Conservation (phyloP, 1,140 invertebrate species). For the Lethrus apterus region DNA sequence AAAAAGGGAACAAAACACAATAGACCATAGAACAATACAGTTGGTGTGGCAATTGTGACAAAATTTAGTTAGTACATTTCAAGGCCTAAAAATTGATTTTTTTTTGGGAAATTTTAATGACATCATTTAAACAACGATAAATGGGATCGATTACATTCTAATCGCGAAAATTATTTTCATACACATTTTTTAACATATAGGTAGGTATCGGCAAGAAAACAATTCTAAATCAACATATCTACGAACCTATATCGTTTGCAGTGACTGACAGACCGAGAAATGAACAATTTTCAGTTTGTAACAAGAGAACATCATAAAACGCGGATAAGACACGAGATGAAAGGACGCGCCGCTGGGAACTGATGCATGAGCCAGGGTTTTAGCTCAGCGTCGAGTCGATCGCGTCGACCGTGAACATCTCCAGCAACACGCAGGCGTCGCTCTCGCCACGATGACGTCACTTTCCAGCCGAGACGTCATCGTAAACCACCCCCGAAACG, state of each 20-base stretch:
- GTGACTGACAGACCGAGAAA: too few relatives aligned
- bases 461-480: constrained; percentile 7
- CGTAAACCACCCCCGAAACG: constrained; percentile 12
- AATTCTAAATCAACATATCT: too few relatives aligned
- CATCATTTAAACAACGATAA: too few relatives aligned
- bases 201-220: not conserved
- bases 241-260: too few relatives aligned
- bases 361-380: constrained; percentile 16
- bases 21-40: too few relatives aligned
- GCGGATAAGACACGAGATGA: not conserved
- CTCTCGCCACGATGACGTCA: constrained; percentile 13
- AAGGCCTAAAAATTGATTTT: too few relatives aligned
- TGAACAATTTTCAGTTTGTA: not conserved
- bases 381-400: constrained; percentile 13
- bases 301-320: not conserved
- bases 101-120: too few relatives aligned
- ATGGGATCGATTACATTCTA: too few relatives aligned
- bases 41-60: too few relatives aligned
- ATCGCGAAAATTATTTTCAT: too few relatives aligned
- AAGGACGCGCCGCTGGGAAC: constrained; percentile 11
- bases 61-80: too few relatives aligned
- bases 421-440: constrained; percentile 12
- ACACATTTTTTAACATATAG: not conserved
- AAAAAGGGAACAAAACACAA: too few relatives aligned
- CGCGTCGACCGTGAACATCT: constrained; percentile 17